These are phyloP conservation scores for Andrena bicolor DNA, from an alignment of 2,888 invertebrate genomes.

Conservation along the genomic window DNA sequence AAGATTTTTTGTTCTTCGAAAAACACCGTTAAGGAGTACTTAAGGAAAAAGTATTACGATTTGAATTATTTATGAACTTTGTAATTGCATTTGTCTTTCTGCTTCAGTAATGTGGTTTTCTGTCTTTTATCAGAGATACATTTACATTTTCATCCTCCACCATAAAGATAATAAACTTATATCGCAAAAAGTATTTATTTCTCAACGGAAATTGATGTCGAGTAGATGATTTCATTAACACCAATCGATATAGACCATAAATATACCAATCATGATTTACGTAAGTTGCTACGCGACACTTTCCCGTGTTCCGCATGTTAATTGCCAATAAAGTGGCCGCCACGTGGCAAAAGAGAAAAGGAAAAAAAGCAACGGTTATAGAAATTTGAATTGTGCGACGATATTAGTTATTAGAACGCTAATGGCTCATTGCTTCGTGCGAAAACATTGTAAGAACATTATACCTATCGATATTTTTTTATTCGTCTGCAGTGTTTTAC, in stretches of 20 bases:
- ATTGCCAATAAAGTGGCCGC: conserved; percentile 32
- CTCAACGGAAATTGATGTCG: conserved; percentile 18
- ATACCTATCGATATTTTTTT: conserved; percentile 55
- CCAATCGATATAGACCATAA: conserved; percentile 19
- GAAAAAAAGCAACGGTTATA: neutral
- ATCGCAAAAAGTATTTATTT: conserved; percentile 16
- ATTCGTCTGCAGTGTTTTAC: conserved; percentile 42
- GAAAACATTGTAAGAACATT: conserved; percentile 30
- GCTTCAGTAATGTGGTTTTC: conserved; percentile 26
- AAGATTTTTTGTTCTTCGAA: conserved; percentile 37
- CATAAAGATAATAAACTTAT: conserved; percentile 11
- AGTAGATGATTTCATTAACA: conserved; percentile 16
- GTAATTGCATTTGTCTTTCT: conserved; percentile 40
- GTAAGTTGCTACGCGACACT: conserved; percentile 22
- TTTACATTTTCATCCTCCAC: conserved; percentile 1
- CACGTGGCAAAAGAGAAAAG: neutral
- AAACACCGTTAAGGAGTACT: conserved; percentile 50
- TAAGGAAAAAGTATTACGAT: conserved; percentile 54
- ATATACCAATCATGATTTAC: conserved; percentile 43
- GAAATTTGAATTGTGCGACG: conserved; percentile 17
- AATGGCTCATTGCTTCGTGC: conserved; percentile 23
- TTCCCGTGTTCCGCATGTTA: conserved; percentile 25
- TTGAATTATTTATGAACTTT: conserved; percentile 42
- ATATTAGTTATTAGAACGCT: conserved; percentile 23
- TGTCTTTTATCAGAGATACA: conserved; percentile 24